A percentile compares a stretch with the other conserved stretches of the same genome.
Evolutionary conservation across 92 coral and sea anemone species (phyloP).

Genomic region (Porites evermanni): DNA sequence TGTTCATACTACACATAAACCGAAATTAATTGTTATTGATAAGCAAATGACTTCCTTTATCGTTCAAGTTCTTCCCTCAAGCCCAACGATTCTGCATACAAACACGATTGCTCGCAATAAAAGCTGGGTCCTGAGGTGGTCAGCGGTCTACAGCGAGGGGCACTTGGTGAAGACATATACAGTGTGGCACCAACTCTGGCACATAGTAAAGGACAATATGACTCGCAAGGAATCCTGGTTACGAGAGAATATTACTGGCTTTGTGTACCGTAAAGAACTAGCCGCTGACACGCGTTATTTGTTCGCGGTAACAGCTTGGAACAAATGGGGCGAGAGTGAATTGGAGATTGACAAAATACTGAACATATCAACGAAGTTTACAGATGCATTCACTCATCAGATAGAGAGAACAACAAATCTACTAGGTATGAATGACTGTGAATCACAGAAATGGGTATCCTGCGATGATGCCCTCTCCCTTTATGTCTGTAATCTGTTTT

Average conservation of each 20-base stretch:
- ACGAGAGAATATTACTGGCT: slow-evolving; percentile 24
- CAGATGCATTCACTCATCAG: not conserved
- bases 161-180: slow-evolving; percentile 4
- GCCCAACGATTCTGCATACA: slow-evolving; percentile 30
- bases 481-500: too few relatives aligned
- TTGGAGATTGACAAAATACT: slow-evolving; percentile 5
- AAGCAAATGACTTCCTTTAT: not conserved
- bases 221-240: slow-evolving; percentile 11
- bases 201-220: not conserved
- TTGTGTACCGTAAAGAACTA: slow-evolving; percentile 8
- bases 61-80: slow-evolving; percentile 31
- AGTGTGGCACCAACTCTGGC: slow-evolving; percentile 11
- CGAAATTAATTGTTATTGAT: too few relatives aligned
- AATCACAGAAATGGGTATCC: too few relatives aligned
- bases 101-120: not conserved
- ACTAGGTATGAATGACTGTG: not conserved
- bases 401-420: not conserved
- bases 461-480: too few relatives aligned
- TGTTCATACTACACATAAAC: too few relatives aligned
- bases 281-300: slow-evolving; percentile 9
- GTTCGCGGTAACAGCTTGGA: slow-evolving; percentile 50
- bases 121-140: slow-evolving; percentile 37
- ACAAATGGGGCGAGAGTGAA: slow-evolving; percentile 41
- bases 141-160: slow-evolving; percentile 25
- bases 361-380: slow-evolving; percentile 5